A percentile compares a stretch with the other conserved stretches of the same genome.
Conservation (phyloP, 2,113 vertebrate genomes). For the Tyrannus savana region DNA sequence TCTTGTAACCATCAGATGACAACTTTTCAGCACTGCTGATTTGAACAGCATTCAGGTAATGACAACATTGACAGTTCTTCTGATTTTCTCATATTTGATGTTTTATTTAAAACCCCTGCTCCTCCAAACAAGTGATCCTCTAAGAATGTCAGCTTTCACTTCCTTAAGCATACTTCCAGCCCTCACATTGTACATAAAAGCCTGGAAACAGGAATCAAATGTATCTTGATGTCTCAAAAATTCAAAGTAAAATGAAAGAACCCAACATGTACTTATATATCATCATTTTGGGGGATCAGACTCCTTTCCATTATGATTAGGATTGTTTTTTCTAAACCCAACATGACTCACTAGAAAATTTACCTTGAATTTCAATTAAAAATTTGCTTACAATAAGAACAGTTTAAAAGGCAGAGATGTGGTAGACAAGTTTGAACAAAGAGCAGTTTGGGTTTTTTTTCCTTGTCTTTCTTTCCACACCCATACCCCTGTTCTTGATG, state of each 20-base stretch:
- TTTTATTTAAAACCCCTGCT: slow-evolving; percentile 27
- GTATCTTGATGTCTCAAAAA: background rate
- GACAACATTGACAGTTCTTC: background rate
- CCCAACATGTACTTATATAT: background rate
- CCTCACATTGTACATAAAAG: background rate
- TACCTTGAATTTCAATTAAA: background rate
- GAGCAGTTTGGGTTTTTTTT: background rate
- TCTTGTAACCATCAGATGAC: background rate
- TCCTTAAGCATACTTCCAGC: background rate
- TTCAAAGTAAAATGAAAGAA: slow-evolving; percentile 3
- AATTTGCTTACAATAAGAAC: background rate
- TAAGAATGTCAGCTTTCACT: background rate
- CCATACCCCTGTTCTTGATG: too few relatives aligned
- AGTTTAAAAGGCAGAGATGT: background rate
- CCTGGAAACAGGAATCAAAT: background rate
- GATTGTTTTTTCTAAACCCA: background rate
- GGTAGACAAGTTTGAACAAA: background rate
- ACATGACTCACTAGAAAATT: background rate
- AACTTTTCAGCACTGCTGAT: slow-evolving; percentile 13
- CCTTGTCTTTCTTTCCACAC: background rate
- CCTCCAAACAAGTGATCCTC: background rate
- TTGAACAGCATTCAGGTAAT: background rate
- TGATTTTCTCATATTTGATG: slow-evolving; percentile 23
- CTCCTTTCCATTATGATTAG: background rate
- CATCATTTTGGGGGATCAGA: background rate